Conservation (phyloP, 2,888 invertebrate genomes). For the Papilio elwesi region DNA sequence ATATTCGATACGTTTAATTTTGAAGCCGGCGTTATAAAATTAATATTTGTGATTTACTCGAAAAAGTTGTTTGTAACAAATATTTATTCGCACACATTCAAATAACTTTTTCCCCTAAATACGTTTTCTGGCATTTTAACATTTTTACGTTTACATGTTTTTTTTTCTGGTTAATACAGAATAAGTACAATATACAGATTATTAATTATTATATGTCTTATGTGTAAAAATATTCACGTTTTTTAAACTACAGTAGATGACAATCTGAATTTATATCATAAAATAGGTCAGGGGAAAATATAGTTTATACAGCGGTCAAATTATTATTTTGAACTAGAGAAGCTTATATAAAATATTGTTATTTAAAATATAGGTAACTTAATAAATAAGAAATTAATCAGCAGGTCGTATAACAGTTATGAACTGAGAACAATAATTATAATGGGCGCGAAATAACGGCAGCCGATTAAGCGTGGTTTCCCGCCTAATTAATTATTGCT, state of each 20-base stretch:
- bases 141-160: neutral
- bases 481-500: constrained; percentile 41
- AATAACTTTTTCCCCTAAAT: neutral
- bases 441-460: constrained; percentile 40
- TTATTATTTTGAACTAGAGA: too few relatives aligned
- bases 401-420: constrained; percentile 36
- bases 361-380: constrained; percentile 8
- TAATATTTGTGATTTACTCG: neutral
- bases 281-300: too few relatives aligned
- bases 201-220: too few relatives aligned
- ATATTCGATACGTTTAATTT: neutral
- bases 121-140: neutral
- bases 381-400: constrained; percentile 20
- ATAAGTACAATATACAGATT: too few relatives aligned
- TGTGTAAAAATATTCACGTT: too few relatives aligned
- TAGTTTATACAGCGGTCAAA: too few relatives aligned
- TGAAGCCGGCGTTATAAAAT: neutral
- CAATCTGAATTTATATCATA: too few relatives aligned
- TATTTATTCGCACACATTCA: neutral
- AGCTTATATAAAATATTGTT: neutral
- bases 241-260: too few relatives aligned
- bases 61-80: neutral
- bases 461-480: constrained; percentile 38
- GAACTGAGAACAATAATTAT: constrained; percentile 39
- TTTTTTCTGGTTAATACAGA: too few relatives aligned